phyloP scores from a whole-genome alignment of 2,888 invertebrate genomes.

The Ptycholaimellus sp. region DNA sequence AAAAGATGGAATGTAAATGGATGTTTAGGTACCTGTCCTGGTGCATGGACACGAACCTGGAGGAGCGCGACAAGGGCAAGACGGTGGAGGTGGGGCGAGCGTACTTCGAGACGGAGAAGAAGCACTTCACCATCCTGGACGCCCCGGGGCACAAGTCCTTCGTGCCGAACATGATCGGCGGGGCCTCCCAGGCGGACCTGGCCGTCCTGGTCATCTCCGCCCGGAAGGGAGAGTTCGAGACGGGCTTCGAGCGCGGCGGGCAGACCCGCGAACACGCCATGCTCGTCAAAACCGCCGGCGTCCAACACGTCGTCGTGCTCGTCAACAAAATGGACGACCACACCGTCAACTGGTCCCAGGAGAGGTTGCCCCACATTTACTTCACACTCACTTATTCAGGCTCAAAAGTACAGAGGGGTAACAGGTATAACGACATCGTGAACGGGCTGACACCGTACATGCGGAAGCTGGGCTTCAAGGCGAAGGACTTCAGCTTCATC shows the following conservation, averaged over 20 bases:
- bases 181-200: constrained; percentile 81
- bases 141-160: constrained; percentile 98
- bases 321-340: constrained; percentile 99
- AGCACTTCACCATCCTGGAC: constrained; percentile 95
- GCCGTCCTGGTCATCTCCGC: constrained; percentile 91
- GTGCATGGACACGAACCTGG: constrained; percentile 79
- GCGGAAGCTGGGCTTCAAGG: constrained; percentile 78
- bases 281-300: constrained; percentile 96
- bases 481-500: constrained; percentile 82
- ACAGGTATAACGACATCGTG: constrained; percentile 63
- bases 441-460: constrained; percentile 95
- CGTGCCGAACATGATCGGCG: constrained; percentile 97
- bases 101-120: constrained; percentile 91
- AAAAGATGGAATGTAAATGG: too few relatives aligned
- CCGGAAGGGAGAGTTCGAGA: constrained; percentile 96
- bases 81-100: constrained; percentile 96
- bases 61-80: constrained; percentile 47
- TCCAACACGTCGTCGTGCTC: constrained; percentile 85
- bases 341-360: constrained; percentile 77
- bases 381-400: too few relatives aligned
- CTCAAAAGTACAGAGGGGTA: too few relatives aligned
- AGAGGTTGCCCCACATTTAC: too few relatives aligned
- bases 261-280: constrained; percentile 99
- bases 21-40: constrained; percentile 66
- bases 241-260: constrained; percentile 94